Percentiles rank a stretch among this genome's conserved stretches.
phyloP scores from a whole-genome alignment of 1,140 invertebrate species.

The Gyrodactylus salaris region DNA sequence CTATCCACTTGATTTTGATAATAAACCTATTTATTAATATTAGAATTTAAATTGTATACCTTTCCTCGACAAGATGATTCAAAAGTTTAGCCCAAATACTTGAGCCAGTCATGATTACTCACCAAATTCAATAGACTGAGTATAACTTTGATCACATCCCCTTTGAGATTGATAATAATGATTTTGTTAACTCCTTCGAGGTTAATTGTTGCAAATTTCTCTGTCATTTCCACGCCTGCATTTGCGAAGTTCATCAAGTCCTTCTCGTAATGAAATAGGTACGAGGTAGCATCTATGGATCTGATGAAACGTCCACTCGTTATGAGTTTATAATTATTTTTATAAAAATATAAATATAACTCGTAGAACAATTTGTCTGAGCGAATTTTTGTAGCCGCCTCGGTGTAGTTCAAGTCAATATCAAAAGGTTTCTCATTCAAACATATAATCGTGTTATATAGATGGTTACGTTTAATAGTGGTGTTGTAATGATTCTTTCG shows the following conservation, averaged over 20 bases:
- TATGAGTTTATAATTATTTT: not conserved
- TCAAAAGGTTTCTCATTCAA: not conserved
- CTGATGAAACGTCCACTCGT: not conserved
- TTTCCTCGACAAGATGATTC: too few relatives aligned
- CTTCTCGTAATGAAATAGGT: not conserved
- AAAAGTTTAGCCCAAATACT: too few relatives aligned
- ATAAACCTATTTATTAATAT: too few relatives aligned
- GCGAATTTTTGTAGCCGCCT: not conserved
- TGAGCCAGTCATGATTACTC: too few relatives aligned
- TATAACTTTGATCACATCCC: too few relatives aligned
- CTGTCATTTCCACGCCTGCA: too few relatives aligned
- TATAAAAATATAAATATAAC: not conserved
- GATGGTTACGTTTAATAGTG: not conserved
- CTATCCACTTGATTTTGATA: too few relatives aligned
- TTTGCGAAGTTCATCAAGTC: too few relatives aligned
- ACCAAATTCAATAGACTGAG: too few relatives aligned
- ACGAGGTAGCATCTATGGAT: not conserved
- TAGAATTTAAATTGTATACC: too few relatives aligned
- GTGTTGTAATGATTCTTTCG: not conserved
- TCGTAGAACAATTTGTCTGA: not conserved
- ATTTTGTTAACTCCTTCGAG: not conserved
- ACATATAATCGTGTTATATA: not conserved
- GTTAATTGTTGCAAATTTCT: not conserved
- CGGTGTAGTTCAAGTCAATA: not conserved
- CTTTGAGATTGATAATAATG: too few relatives aligned